A percentile compares a stretch with the other conserved stretches of the same genome.
These are phyloP conservation scores for Tragelaphus scriptus DNA, from an alignment of 2,113 vertebrate species.

Conservation along the genomic window DNA sequence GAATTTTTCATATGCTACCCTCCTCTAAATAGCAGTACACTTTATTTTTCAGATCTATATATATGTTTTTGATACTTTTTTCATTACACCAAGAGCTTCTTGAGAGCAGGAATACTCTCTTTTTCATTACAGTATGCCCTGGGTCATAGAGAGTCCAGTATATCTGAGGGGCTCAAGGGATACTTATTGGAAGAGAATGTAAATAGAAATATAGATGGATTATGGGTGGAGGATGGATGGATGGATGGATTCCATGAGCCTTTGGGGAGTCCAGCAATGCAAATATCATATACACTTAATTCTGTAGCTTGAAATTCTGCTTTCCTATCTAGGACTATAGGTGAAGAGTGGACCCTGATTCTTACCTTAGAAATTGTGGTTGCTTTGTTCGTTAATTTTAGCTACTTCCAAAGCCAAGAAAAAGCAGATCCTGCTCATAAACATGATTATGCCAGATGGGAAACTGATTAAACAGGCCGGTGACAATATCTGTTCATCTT, in stretches of 20 bases:
- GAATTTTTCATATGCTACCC: not conserved
- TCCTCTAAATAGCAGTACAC: not conserved
- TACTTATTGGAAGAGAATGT: not conserved
- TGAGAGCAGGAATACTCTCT: not conserved
- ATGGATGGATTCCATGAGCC: not conserved
- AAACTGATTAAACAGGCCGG: conserved; percentile 71
- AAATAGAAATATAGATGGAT: not conserved
- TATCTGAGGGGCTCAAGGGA: not conserved
- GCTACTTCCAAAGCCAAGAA: conserved; percentile 39
- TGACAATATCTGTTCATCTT: conserved; percentile 76
- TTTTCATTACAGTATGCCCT: not conserved
- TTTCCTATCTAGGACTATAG: not conserved
- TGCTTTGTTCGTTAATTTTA: conserved; percentile 21
- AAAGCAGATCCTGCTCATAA: conserved; percentile 53
- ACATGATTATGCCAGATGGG: conserved; percentile 69
- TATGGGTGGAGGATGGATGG: not conserved
- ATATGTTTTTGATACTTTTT: not conserved
- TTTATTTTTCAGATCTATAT: not conserved
- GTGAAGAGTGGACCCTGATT: not conserved
- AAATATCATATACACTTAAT: not conserved
- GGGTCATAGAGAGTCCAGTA: not conserved
- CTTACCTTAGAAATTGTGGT: not conserved
- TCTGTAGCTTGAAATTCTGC: not conserved
- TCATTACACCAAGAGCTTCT: not conserved
- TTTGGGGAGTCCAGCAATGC: not conserved